Conservation (phyloP, 1,140 invertebrate genomes). For the Penaeus chinensis region DNA sequence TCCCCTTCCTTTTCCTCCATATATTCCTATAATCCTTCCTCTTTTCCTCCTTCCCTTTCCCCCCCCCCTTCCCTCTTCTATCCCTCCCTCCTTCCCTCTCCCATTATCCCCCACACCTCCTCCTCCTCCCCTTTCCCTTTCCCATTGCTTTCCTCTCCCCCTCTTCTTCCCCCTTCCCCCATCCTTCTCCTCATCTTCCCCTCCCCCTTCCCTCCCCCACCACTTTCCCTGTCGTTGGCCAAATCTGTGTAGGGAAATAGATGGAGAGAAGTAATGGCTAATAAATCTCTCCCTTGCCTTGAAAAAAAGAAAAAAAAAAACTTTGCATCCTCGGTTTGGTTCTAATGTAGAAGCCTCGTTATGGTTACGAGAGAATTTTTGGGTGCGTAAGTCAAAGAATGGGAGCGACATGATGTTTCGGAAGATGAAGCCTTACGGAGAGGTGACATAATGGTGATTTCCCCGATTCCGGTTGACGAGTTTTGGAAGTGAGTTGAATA, state of each 20-base stretch:
- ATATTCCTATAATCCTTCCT: neutral
- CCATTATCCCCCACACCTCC: neutral
- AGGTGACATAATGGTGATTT: no score
- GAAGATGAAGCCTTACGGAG: neutral
- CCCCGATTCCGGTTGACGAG: no score
- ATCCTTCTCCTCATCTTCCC: neutral
- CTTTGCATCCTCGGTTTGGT: conserved; percentile 46
- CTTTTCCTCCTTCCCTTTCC: no score
- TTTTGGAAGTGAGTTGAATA: no score
- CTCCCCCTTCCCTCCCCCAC: conserved; percentile 16
- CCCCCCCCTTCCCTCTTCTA: no score
- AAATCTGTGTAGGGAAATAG: conserved; percentile 60
- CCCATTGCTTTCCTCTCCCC: neutral
- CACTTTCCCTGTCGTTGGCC: conserved; percentile 53
- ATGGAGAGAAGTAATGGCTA: conserved; percentile 56
- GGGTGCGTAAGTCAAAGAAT: conserved; percentile 45
- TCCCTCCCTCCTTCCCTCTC: neutral
- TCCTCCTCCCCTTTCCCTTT: neutral
- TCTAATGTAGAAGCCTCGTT: conserved; percentile 57
- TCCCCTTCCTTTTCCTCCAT: neutral
- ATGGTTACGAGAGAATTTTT: conserved; percentile 33
- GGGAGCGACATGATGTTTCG: neutral
- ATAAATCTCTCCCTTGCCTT: conserved; percentile 33
- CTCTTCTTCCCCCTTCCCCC: neutral
- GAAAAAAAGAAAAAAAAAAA: conserved; percentile 29